phyloP scores from a whole-genome alignment of 2,113 vertebrate genomes.

The Corythaeola cristata region DNA sequence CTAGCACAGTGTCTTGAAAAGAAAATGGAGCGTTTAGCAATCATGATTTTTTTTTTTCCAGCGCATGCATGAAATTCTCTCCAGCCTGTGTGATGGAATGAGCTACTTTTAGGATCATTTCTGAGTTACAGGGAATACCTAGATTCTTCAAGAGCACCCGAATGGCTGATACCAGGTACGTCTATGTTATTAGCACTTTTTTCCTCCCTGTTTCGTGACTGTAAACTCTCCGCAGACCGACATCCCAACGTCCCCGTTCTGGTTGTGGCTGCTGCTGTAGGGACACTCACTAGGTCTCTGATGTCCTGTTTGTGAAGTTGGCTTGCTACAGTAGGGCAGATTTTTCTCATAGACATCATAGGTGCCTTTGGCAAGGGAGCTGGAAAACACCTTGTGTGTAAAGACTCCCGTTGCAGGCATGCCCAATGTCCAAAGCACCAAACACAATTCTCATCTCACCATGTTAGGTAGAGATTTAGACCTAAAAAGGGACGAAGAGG shows the following conservation, averaged over 20 bases:
- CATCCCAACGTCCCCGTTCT: neutral
- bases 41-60: slow-evolving; percentile 8
- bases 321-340: neutral
- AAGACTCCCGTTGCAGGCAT: neutral
- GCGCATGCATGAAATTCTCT: slow-evolving; percentile 54
- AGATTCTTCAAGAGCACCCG: slow-evolving; percentile 5
- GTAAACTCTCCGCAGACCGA: neutral
- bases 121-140: slow-evolving; percentile 10
- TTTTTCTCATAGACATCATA: neutral
- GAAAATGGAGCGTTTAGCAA: slow-evolving; percentile 67
- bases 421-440: neutral
- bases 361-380: neutral
- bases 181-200: neutral
- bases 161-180: neutral
- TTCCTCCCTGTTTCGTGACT: neutral
- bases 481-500: neutral
- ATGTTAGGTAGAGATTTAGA: neutral
- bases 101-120: slow-evolving; percentile 47
- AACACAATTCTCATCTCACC: neutral
- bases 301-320: neutral
- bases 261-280: neutral
- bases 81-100: slow-evolving; percentile 67
- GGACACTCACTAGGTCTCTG: neutral
- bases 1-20: slow-evolving; percentile 66
- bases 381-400: neutral